Base-by-base conservation (phyloP, 2,113 vertebrate species). In the Aegotheles bennettii region DNA sequence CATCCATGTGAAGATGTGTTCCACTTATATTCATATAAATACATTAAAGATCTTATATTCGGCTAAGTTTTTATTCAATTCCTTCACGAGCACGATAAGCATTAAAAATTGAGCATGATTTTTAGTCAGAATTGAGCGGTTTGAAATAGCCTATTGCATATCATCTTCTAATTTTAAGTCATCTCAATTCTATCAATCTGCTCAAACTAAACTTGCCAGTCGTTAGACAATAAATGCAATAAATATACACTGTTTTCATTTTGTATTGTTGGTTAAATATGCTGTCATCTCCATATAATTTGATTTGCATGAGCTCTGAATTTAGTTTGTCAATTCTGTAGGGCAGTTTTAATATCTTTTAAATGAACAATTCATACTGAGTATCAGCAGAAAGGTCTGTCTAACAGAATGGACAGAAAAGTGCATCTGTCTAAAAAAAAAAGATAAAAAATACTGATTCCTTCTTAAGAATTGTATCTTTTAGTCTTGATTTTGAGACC, bases 341-440 rank as follows among this genome's bases (percentile, higher is more conserved):
- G 4, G 10, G 11, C 11, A 71, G 3, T 9, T 45, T 71, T 71
- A 6, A 25, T 59, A 16, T 28, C 1, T 54, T 70, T 69, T 59
- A 60, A 68, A 33, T 17, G 26, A 83, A 60, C 3, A 60, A 21
- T n/a, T 51, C 10, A 47, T n/a, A 56, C 9, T 29, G 56, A 83
- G 5, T 65, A 14, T n/a, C 10, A 73, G 8, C n/a, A 60, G 16
- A 69, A 50, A 60, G 1, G 4, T 31, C 16, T 82, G 1, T 35
- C 11, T 65, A 63, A 57, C 16, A 76, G 4, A 68, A 48, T 20
- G 2, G 4, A 77, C 3, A 73, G 17, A 51, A 70, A 60, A 61
- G 7, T 53, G 7, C 3, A 45, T 42, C 6, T 77, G 19, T 6
- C 3, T 56, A 19, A 6, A 5, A 1, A 0, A 38, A 31, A 3